These are phyloP conservation scores for Patella depressa DNA, from an alignment of 2,888 invertebrate genomes.

Conservation along the genomic window DNA sequence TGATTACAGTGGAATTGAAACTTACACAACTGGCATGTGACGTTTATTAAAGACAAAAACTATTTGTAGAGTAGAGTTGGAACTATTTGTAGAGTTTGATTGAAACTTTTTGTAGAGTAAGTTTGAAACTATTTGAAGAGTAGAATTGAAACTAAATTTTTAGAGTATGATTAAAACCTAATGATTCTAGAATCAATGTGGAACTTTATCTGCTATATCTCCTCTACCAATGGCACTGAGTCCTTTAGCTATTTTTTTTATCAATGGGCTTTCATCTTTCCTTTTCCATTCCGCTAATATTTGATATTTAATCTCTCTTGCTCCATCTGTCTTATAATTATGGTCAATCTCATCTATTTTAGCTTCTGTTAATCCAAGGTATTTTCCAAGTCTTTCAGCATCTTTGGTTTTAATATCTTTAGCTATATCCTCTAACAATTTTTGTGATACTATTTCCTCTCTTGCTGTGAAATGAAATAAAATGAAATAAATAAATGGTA, in stretches of 20 bases:
- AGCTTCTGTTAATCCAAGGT: conserved; percentile 6
- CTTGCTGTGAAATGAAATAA: no score
- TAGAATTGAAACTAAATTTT: no score
- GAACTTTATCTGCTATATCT: conserved; percentile 16
- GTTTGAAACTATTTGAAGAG: no score
- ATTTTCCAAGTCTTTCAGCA: not conserved
- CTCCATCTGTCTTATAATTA: conserved; percentile 9
- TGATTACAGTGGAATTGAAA: no score
- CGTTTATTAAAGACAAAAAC: no score
- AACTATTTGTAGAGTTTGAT: no score
- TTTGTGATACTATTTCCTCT: not conserved
- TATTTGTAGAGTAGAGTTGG: no score
- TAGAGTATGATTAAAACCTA: no score
- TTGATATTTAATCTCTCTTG: conserved; percentile 21
- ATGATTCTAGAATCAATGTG: not conserved
- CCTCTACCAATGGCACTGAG: conserved; percentile 11
- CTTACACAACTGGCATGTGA: no score
- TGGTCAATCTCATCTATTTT: conserved; percentile 19
- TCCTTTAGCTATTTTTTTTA: conserved; percentile 12
- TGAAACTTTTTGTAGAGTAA: no score
- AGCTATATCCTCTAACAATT: not conserved
- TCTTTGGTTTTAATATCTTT: not conserved
- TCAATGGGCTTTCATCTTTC: not conserved
- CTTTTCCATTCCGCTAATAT: conserved; percentile 21
- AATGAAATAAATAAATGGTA: no score